phyloP scores from a whole-genome alignment of 2,888 invertebrate genomes.

The Drosophila lutescens region DNA sequence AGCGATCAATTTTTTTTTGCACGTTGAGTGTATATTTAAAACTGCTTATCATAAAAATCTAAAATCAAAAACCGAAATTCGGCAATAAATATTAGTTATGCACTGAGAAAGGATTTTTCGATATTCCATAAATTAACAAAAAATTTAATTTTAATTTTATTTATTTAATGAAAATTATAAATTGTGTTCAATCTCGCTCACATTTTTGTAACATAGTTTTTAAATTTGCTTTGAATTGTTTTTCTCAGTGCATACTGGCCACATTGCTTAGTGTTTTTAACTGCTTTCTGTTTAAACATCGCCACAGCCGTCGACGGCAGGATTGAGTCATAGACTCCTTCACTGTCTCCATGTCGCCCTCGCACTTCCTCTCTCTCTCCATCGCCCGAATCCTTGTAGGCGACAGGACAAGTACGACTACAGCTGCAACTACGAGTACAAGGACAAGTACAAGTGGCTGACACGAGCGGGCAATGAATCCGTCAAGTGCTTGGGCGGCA shows the following conservation, averaged over 20 bases:
- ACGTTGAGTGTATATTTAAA: too few species aligned
- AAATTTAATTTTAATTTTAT: too few species aligned
- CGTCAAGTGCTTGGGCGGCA: slow-evolving; percentile 37
- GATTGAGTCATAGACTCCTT: slow-evolving; percentile 34
- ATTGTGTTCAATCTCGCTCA: too few species aligned
- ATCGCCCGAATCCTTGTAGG: slow-evolving; percentile 14
- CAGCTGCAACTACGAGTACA: slow-evolving; percentile 15
- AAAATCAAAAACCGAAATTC: too few species aligned
- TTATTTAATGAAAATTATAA: too few species aligned
- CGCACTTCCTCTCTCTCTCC: background rate
- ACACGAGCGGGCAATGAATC: slow-evolving; percentile 57
- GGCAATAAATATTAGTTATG: too few species aligned
- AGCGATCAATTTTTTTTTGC: too few species aligned
- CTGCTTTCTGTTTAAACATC: slow-evolving; percentile 48
- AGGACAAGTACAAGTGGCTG: slow-evolving; percentile 37
- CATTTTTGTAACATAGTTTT: background rate
- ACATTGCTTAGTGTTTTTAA: slow-evolving; percentile 42
- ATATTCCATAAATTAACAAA: too few species aligned
- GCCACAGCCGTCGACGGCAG: slow-evolving; percentile 37
- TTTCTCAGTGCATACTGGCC: slow-evolving; percentile 1
- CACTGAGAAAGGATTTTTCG: too few species aligned
- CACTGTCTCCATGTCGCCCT: background rate
- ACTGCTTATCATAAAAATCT: too few species aligned
- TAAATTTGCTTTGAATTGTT: background rate
- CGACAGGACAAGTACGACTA: slow-evolving; percentile 23